Conservation (phyloP, 2,113 vertebrate genomes). For the Myanophis thanlyinensis region DNA sequence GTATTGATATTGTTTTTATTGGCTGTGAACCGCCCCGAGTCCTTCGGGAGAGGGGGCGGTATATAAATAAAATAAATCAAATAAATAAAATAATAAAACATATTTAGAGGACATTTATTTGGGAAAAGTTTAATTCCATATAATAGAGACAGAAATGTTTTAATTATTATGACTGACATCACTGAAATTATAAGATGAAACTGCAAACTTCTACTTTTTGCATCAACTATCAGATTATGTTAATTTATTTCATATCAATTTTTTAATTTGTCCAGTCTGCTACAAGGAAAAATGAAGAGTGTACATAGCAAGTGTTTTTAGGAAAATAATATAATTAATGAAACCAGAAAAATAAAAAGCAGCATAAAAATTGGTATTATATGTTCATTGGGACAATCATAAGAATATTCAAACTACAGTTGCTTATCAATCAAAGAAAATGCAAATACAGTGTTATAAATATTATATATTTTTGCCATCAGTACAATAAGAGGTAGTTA, state of each 20-base stretch:
- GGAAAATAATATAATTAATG: not conserved
- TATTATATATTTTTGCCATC: constrained; percentile 22
- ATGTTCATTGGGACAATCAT: not conserved
- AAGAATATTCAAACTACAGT: not conserved
- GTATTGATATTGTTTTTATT: too few species aligned
- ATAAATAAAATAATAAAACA: too few species aligned
- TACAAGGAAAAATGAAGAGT: not conserved
- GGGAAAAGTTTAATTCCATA: not conserved
- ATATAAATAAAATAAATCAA: too few species aligned
- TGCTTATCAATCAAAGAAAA: not conserved
- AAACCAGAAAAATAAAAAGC: not conserved
- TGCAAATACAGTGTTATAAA: constrained; percentile 44
- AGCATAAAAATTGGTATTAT: not conserved
- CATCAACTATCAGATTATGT: not conserved
- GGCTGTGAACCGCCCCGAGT: too few species aligned
- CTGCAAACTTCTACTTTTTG: not conserved
- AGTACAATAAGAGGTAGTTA: constrained; percentile 43
- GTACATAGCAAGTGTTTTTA: not conserved
- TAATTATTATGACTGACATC: not conserved
- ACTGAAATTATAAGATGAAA: not conserved
- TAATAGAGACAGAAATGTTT: not conserved
- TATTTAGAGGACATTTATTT: not conserved
- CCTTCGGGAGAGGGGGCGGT: too few species aligned
- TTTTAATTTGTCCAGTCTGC: not conserved
- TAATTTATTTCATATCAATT: not conserved